Conservation (phyloP, 2,113 vertebrate genomes). For the Sebastes schlegelii region DNA sequence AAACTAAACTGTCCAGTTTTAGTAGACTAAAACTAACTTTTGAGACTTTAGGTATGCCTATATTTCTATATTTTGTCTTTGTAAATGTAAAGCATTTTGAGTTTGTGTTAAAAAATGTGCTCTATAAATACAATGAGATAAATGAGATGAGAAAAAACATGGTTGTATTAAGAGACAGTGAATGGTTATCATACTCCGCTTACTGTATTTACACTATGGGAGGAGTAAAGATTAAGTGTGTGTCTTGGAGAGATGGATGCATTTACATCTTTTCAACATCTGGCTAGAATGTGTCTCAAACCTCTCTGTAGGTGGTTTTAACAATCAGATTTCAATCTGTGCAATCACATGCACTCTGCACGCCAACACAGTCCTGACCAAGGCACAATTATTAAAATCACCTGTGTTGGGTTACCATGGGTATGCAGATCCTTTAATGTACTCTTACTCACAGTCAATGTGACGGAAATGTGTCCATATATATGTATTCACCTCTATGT, state of each 20-base stretch:
- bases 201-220: neutral
- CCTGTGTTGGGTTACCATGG: neutral
- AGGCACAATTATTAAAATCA: neutral
- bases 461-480: too few relatives aligned
- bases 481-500: neutral
- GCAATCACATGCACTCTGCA: neutral
- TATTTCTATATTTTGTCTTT: too few relatives aligned
- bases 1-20: too few relatives aligned
- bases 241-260: neutral
- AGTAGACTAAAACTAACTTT: too few relatives aligned
- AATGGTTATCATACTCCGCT: neutral
- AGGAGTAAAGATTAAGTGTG: neutral
- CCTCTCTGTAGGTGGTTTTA: neutral
- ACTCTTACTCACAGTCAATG: neutral
- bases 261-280: neutral
- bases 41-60: too few relatives aligned
- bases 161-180: neutral
- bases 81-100: too few relatives aligned
- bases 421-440: neutral
- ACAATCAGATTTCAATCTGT: neutral
- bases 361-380: neutral
- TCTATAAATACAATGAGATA: too few relatives aligned
- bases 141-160: too few relatives aligned
- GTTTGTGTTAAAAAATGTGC: too few relatives aligned
- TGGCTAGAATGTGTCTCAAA: neutral